Percentiles rank a stretch among this genome's conserved stretches.
These are phyloP conservation scores for Vidua macroura DNA, from an alignment of 2,113 vertebrate species.

Conservation along the genomic window DNA sequence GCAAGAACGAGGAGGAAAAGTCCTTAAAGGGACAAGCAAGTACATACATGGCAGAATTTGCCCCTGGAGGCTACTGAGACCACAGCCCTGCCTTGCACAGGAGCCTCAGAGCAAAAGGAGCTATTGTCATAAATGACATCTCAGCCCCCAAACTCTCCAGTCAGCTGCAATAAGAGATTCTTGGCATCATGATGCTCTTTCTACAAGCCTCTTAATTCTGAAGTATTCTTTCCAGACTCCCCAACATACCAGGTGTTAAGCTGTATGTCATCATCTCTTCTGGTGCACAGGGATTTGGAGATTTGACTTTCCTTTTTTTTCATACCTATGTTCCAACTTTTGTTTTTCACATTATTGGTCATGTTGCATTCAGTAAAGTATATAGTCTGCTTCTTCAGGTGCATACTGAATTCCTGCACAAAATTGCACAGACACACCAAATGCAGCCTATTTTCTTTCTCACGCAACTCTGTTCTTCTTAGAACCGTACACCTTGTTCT, in stretches of 20 bases:
- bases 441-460: neutral
- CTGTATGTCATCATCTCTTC: neutral
- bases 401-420: neutral
- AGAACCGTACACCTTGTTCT: neutral
- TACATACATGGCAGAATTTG: neutral
- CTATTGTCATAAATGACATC: neutral
- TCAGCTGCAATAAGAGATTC: neutral
- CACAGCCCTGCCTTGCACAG: neutral
- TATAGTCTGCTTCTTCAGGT: neutral
- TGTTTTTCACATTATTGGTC: neutral
- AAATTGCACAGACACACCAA: neutral
- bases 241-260: neutral
- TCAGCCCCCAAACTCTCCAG: neutral
- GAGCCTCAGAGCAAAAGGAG: neutral
- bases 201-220: neutral
- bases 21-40: neutral
- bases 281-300: neutral
- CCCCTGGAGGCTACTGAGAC: neutral
- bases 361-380: neutral
- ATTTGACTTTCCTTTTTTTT: neutral
- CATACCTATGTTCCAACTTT: neutral
- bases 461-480: neutral
- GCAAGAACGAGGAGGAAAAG: neutral
- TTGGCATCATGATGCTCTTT: neutral
- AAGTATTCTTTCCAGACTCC: constrained; percentile 7